A percentile compares a stretch with the other conserved stretches of the same genome.
Conservation (phyloP, 2,797 vertebrate genomes). For the Syngnathus rostellatus region DNA sequence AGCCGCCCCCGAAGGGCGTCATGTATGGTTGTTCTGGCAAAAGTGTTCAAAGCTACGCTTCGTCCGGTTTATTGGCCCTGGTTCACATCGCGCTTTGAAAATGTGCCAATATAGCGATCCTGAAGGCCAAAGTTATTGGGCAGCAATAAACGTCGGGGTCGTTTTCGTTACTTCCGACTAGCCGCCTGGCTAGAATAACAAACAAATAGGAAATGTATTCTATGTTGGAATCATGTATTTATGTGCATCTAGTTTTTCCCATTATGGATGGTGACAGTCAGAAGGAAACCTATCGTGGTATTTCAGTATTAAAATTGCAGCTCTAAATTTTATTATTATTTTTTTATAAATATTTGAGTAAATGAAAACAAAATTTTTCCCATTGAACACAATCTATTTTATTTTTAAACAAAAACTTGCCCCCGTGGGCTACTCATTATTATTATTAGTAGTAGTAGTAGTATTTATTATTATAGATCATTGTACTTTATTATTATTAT, state of each 20-base stretch:
- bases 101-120: background rate
- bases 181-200: background rate
- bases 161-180: background rate
- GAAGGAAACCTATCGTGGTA: too few relatives aligned
- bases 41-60: constrained; percentile 7
- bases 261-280: too few relatives aligned
- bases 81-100: background rate
- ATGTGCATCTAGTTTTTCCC: background rate
- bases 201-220: background rate
- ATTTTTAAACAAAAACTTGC: too few relatives aligned
- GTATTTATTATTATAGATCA: too few relatives aligned
- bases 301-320: too few relatives aligned
- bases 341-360: too few relatives aligned
- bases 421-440: too few relatives aligned
- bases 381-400: too few relatives aligned
- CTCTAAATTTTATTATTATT: too few relatives aligned
- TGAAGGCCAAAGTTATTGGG: background rate
- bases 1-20: background rate
- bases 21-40: constrained; percentile 1
- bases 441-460: too few relatives aligned
- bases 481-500: too few relatives aligned
- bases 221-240: background rate
- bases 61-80: constrained; percentile 5
- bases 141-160: background rate
- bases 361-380: too few relatives aligned